A percentile compares a stretch with the other conserved stretches of the same genome.
Evolutionary conservation across 2,113 vertebrate genomes (phyloP).

Genomic region (Callopanchax toddi): DNA sequence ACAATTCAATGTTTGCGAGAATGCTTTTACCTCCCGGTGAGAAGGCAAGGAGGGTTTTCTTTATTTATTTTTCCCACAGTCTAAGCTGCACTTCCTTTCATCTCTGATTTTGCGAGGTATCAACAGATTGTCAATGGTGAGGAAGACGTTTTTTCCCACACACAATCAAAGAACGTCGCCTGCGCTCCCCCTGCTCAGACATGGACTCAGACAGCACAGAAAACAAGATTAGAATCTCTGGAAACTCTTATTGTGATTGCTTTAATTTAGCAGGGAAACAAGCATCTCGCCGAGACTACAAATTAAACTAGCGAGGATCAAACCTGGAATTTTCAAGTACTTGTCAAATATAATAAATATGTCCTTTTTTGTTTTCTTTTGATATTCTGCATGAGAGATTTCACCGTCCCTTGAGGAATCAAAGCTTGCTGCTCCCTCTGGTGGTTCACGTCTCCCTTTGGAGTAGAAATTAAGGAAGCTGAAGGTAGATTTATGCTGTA

Average conservation of each 20-base stretch:
- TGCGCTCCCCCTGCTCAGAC: constrained; percentile 12
- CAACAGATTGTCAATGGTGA: constrained; percentile 70
- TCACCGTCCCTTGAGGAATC: constrained; percentile 30
- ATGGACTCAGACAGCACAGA: constrained; percentile 15
- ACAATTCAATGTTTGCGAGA: constrained; percentile 71
- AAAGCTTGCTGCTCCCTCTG: constrained; percentile 61
- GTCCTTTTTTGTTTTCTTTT: constrained; percentile 1
- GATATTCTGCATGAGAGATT: constrained; percentile 32
- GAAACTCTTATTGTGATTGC: constrained; percentile 41
- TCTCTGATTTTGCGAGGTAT: constrained; percentile 70
- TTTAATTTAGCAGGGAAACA: constrained; percentile 39
- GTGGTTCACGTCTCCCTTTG: constrained; percentile 42
- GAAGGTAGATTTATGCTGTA: background rate
- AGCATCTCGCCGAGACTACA: constrained; percentile 22
- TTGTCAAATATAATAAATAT: background rate
- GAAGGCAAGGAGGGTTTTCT: constrained; percentile 43
- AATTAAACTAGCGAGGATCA: constrained; percentile 1
- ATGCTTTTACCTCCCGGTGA: constrained; percentile 70
- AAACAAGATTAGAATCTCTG: constrained; percentile 43
- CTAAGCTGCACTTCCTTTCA: constrained; percentile 70
- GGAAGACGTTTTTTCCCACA: constrained; percentile 66
- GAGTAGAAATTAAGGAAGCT: constrained; percentile 23
- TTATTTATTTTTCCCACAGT: constrained; percentile 44
- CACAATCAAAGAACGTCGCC: constrained; percentile 60
- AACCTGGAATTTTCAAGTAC: background rate